Base-by-base conservation (phyloP, 2,888 invertebrate species). In the Drosophila mayaguana region DNA sequence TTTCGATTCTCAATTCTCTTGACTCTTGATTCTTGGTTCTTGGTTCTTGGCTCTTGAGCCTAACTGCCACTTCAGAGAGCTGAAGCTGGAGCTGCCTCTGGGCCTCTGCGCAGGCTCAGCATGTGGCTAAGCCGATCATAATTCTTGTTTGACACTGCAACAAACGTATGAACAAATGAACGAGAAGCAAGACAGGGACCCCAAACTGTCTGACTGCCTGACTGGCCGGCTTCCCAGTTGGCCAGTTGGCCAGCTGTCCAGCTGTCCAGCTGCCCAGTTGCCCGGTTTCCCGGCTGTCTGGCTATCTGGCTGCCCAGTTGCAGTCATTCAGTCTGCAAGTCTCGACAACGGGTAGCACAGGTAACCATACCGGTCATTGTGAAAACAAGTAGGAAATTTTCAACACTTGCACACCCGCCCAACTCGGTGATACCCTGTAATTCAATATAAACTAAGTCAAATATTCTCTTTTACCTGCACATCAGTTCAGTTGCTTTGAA, bases 41-140 rank as follows among this genome's bases (percentile, higher is more conserved):
- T 25, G 25, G 25, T 25, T 25, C 25, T 25, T 25, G 60, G 54
- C 11, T 63, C 69, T 63, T 43, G 55, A 74, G 54, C 70, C 65
- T 62, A 76, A 67, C 78, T 79, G 78, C 79, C 78, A 79, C 74
- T 77, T 65, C 55, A 77, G 60, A 66, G 72, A 63, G 75, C 40
- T 72, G 70, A n/a, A 61, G 75, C 40, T 72, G 66, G 16, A 32
- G 63, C 43, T 60, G 76, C 56, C 63, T 63, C 53, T 63, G 70
- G 75, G 66, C 50, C 80, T 50, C 64, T 78, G 77, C 56, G 45
- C 65, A 78, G 83, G 89, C 90, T 89, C 91, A 91, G 91, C 91
- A 91, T 91, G 91, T 92, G 92, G 91, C 91, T 91, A 91, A 91
- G 92, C 91, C 91, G 92, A 91, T 91, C 91, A 91, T 91, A 91